A percentile compares a stretch with the other conserved stretches of the same genome.
phyloP scores from a whole-genome alignment of 2,888 invertebrate species.

The Drosophila cracens region DNA sequence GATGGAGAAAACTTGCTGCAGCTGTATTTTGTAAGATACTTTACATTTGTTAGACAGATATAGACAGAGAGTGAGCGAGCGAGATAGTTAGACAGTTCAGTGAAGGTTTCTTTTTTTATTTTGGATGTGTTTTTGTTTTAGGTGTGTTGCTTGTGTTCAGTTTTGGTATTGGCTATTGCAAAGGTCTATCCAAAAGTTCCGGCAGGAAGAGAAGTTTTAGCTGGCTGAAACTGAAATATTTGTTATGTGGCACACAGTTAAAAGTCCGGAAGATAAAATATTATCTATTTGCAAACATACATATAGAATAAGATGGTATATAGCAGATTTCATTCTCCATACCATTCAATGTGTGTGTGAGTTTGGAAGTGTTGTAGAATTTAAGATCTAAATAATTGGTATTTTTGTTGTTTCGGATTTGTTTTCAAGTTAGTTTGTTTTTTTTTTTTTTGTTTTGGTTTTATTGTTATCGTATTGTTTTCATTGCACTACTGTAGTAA shows the following conservation, averaged over 20 bases:
- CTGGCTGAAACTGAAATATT: conserved; percentile 64
- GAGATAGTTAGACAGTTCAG: conserved; percentile 29
- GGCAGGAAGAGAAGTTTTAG: conserved; percentile 53
- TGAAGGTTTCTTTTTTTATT: conserved; percentile 17
- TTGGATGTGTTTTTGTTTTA: conserved; percentile 35
- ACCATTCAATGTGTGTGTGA: conserved; percentile 36
- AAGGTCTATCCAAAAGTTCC: conserved; percentile 64
- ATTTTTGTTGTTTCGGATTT: conserved; percentile 59
- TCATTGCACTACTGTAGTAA: conserved; percentile 76
- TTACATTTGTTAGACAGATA: conserved; percentile 46
- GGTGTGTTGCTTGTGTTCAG: conserved; percentile 38
- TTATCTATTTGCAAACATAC: conserved; percentile 73
- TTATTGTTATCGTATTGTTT: conserved; percentile 39
- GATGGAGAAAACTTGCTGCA: conserved; percentile 38
- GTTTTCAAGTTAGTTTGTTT: conserved; percentile 24
- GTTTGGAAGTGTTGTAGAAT: conserved; percentile 5
- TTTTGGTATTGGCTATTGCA: conserved; percentile 47
- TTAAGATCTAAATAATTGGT: conserved; percentile 77
- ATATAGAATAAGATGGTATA: conserved; percentile 45
- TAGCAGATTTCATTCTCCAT: conserved; percentile 61
- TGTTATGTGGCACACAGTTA: conserved; percentile 51
- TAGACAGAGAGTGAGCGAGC: conserved; percentile 24
- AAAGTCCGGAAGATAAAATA: conserved; percentile 53
- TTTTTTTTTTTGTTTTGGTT: conserved; percentile 40
- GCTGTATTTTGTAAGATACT: conserved; percentile 41